These are phyloP conservation scores for Drosophila repleta DNA, from an alignment of 1,140 invertebrate genomes.

Conservation along the genomic window DNA sequence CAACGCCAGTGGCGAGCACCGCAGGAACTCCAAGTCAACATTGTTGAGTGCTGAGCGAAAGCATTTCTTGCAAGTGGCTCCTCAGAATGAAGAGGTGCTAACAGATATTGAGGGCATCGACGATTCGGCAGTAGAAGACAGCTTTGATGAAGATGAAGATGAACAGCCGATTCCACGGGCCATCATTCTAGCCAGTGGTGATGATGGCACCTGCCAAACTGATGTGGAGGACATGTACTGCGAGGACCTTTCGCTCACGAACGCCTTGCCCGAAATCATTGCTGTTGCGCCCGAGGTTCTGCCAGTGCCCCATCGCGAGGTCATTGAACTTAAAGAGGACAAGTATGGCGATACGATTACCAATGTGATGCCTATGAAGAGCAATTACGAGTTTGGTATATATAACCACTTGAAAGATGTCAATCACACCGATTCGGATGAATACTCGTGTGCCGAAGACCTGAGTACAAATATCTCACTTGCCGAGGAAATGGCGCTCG, in stretches of 20 bases:
- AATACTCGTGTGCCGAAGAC: conserved; percentile 83
- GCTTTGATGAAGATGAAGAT: conserved; percentile 74
- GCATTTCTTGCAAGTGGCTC: conserved; percentile 48
- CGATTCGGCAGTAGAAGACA: conserved; percentile 83
- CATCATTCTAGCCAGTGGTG: conserved; percentile 67
- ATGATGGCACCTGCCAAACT: conserved; percentile 68
- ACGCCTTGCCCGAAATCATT: conserved; percentile 28
- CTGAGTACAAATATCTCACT: conserved; percentile 55
- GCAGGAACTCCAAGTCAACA: conserved; percentile 57
- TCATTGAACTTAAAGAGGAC: conserved; percentile 84
- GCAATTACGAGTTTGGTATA: conserved; percentile 77
- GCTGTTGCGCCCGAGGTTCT: conserved; percentile 68
- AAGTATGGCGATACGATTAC: conserved; percentile 83
- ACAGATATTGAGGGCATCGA: conserved; percentile 85
- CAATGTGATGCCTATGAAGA: conserved; percentile 84
- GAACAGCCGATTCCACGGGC: conserved; percentile 73
- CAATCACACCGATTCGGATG: conserved; percentile 84
- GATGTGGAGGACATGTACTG: conserved; percentile 84
- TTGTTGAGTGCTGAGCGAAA: conserved; percentile 28
- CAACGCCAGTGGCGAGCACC: conserved; percentile 50
- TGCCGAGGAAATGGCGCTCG: conserved; percentile 46
- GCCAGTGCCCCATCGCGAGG: conserved; percentile 84
- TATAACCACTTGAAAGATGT: conserved; percentile 72
- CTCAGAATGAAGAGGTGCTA: conserved; percentile 66
- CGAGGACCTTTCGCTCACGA: conserved; percentile 61